These are phyloP conservation scores for Heliconius congener DNA, from an alignment of 1,140 invertebrate species.

Conservation along the genomic window DNA sequence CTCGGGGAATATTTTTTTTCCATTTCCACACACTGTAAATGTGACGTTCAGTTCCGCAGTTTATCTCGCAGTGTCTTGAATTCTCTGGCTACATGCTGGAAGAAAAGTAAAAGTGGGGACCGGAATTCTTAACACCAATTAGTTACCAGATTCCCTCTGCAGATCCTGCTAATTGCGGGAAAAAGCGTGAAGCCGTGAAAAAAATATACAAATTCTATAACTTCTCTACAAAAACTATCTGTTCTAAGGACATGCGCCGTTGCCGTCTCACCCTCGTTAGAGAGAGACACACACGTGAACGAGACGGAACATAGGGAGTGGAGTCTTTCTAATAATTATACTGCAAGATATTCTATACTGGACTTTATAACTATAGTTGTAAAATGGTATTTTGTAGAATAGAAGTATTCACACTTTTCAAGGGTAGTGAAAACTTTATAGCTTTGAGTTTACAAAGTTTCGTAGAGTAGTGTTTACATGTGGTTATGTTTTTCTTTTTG, in stretches of 20 bases:
- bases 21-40: background rate
- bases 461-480: background rate
- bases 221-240: background rate
- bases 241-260: constrained; percentile 10
- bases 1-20: background rate
- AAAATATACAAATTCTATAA: background rate
- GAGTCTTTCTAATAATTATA: constrained; percentile 20
- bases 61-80: too few relatives aligned
- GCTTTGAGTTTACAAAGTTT: constrained; percentile 4
- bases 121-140: too few relatives aligned
- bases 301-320: constrained; percentile 18
- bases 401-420: background rate
- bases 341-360: background rate
- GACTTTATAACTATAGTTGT: background rate
- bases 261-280: constrained; percentile 17
- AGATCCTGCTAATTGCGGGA: too few relatives aligned
- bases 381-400: background rate
- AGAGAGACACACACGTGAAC: background rate
- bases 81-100: too few relatives aligned
- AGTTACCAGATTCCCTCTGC: too few relatives aligned
- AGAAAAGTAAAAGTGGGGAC: too few relatives aligned
- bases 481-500: background rate
- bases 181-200: background rate
- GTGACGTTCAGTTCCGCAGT: background rate
- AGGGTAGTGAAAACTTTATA: constrained; percentile 4